Conservation (phyloP, 2,797 vertebrate species). For the Nothura maculosa region DNA sequence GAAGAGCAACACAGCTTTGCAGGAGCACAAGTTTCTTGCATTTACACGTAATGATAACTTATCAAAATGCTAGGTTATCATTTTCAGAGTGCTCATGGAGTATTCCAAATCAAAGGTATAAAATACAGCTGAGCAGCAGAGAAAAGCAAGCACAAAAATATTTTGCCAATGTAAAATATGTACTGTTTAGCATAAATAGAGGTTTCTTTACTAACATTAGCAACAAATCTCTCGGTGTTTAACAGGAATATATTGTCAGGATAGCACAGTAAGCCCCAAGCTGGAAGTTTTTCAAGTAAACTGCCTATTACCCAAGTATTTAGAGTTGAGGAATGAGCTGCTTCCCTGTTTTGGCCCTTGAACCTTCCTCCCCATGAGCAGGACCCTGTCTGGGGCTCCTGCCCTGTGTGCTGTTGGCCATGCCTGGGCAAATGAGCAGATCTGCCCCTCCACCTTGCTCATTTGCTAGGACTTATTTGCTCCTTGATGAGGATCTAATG, state of each 20-base stretch:
- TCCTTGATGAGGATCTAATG: not conserved
- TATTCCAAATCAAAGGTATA: not conserved
- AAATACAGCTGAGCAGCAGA: not conserved
- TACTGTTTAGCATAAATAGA: not conserved
- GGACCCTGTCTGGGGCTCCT: not conserved
- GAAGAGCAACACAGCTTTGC: not conserved
- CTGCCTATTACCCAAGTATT: not conserved
- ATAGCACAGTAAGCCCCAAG: not conserved
- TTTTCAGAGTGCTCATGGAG: not conserved
- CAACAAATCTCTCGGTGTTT: not conserved
- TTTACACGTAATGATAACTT: no score
- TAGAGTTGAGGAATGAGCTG: not conserved
- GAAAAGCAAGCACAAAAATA: not conserved
- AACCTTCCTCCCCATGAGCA: not conserved
- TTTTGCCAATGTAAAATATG: not conserved
- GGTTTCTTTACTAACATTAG: not conserved
- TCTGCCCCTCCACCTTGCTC: not conserved
- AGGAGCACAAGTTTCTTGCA: not conserved
- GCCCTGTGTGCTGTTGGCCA: accelerated
- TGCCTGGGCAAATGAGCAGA: not conserved
- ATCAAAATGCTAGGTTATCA: not conserved
- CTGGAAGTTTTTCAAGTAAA: not conserved
- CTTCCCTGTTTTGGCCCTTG: not conserved
- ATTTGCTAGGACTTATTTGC: not conserved
- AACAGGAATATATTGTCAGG: not conserved